phyloP scores from a whole-genome alignment of 2,797 vertebrate species.

The Botia kubotai region DNA sequence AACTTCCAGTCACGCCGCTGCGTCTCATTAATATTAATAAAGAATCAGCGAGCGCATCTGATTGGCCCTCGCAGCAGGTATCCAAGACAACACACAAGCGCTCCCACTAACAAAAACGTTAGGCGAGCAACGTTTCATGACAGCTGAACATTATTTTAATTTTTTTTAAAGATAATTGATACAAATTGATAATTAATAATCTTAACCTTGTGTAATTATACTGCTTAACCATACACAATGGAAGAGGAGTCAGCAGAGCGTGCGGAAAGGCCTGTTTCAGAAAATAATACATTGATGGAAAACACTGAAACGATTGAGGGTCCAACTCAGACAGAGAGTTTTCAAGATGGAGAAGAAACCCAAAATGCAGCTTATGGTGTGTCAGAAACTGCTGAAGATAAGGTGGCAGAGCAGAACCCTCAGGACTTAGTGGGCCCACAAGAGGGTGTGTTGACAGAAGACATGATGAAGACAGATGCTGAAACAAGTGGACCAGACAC shows the following conservation, averaged over 20 bases:
- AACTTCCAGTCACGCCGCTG: conserved; percentile 53
- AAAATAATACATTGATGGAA: neutral
- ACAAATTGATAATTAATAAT: no score
- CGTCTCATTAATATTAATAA: conserved; percentile 74
- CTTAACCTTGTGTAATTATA: neutral
- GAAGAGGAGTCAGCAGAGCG: conserved; percentile 10
- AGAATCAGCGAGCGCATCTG: conserved; percentile 14
- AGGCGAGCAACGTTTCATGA: neutral
- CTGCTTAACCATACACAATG: conserved; percentile 12
- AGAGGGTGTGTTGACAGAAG: neutral
- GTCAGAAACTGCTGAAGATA: conserved; percentile 2
- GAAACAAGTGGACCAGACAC: conserved; percentile 1
- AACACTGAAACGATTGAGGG: conserved; percentile 21
- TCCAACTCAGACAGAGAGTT: neutral
- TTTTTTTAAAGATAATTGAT: no score
- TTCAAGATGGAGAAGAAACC: neutral
- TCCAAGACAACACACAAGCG: conserved; percentile 71
- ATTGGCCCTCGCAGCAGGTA: conserved; percentile 70
- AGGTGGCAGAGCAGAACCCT: neutral
- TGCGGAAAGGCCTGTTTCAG: neutral
- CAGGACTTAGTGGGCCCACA: neutral
- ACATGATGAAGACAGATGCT: neutral
- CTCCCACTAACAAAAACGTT: neutral
- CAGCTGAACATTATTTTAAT: neutral
- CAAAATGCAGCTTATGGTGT: neutral